A percentile compares a stretch with the other conserved stretches of the same genome.
Conservation (phyloP, 2,113 vertebrate genomes). For the Ageneiosus marmoratus region DNA sequence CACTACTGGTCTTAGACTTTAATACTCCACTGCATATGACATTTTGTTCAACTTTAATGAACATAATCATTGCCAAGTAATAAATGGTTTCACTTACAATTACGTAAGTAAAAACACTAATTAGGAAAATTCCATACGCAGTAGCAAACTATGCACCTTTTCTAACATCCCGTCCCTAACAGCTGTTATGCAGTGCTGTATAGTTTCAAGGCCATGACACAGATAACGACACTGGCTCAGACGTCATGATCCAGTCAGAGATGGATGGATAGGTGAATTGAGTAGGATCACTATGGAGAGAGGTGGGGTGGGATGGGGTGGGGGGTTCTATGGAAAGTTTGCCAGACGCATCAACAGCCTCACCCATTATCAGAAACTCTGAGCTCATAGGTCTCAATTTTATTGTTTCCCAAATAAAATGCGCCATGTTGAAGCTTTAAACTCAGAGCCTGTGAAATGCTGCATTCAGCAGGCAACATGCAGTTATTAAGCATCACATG, state of each 20-base stretch:
- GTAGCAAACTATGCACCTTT: background rate
- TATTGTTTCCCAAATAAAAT: conserved; percentile 30
- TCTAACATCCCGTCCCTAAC: background rate
- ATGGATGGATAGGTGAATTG: background rate
- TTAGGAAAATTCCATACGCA: background rate
- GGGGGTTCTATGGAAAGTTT: too few relatives aligned
- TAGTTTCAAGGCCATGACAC: conserved; percentile 9
- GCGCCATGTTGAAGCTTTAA: conserved; percentile 6
- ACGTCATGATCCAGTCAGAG: background rate
- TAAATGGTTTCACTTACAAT: background rate
- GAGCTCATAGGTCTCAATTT: conserved; percentile 21
- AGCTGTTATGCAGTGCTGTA: background rate
- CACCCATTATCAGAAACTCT: conserved; percentile 32
- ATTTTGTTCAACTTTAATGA: background rate
- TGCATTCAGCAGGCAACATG: conserved; percentile 10
- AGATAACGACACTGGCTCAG: conserved; percentile 1
- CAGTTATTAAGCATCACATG: background rate
- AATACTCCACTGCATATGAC: background rate
- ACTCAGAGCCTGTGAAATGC: conserved; percentile 12
- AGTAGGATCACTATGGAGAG: background rate
- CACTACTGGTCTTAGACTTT: background rate
- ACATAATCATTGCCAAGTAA: background rate
- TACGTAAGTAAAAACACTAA: background rate
- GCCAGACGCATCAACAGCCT: conserved; percentile 19
- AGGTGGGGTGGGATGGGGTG: background rate